These are phyloP conservation scores for Helicoverpa armigera DNA, from an alignment of 1,140 invertebrate genomes.

Conservation along the genomic window DNA sequence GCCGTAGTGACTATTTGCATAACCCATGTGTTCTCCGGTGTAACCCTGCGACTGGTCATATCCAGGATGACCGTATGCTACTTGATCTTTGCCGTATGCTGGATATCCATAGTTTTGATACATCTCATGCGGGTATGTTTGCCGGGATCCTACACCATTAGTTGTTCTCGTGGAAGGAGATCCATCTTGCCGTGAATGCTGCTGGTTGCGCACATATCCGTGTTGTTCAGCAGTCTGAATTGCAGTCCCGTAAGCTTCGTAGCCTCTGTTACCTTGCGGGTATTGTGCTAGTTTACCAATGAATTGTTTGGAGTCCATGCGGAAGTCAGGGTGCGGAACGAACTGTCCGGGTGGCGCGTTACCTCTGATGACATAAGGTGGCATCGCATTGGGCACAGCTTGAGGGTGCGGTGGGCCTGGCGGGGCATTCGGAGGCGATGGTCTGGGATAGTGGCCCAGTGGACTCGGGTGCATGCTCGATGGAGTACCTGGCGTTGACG, in stretches of 20 bases:
- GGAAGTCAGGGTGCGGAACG: constrained; percentile 81
- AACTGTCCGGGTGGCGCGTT: constrained; percentile 82
- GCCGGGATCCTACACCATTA: constrained; percentile 73
- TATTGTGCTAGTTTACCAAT: constrained; percentile 84
- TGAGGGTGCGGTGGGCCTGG: constrained; percentile 87
- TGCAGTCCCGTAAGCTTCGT: constrained; percentile 71
- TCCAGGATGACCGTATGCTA: constrained; percentile 79
- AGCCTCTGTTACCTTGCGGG: constrained; percentile 76
- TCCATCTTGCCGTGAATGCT: constrained; percentile 72
- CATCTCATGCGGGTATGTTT: constrained; percentile 85
- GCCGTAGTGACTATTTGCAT: constrained; percentile 83
- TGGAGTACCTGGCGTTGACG: constrained; percentile 89
- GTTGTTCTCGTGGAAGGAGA: constrained; percentile 70
- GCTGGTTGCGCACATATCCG: constrained; percentile 71
- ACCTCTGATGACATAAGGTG: constrained; percentile 87
- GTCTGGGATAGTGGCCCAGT: constrained; percentile 88
- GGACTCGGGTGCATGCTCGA: constrained; percentile 87
- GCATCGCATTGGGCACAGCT: constrained; percentile 87
- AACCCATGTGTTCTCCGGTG: constrained; percentile 79
- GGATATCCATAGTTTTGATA: constrained; percentile 86
- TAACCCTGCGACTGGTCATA: constrained; percentile 83
- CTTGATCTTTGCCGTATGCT: constrained; percentile 82
- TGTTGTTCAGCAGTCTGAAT: constrained; percentile 75
- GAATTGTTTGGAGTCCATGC: constrained; percentile 83
- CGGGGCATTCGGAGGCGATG: constrained; percentile 88